Conservation (phyloP, 2,888 invertebrate genomes). For the Cataglyphis altisquamis region DNA sequence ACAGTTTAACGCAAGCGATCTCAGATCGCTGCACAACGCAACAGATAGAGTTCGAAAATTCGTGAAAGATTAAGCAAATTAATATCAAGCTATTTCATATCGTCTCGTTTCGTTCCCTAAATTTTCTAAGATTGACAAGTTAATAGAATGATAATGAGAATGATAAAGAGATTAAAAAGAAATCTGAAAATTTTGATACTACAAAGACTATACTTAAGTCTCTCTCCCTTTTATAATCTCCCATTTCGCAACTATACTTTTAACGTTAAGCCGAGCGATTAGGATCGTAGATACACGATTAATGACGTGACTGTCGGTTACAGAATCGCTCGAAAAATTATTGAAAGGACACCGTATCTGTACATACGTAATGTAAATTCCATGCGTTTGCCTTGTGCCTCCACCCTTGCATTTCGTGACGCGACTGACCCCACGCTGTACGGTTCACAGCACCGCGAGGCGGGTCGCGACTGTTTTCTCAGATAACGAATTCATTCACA, state of each 20-base stretch:
- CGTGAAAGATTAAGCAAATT: neutral
- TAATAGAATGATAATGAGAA: neutral
- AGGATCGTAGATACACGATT: neutral
- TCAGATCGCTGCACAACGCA: neutral
- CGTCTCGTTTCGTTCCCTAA: too few species aligned
- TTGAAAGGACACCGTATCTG: conserved; percentile 34
- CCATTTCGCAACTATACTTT: neutral
- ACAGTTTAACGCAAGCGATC: conserved; percentile 43
- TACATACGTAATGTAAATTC: conserved; percentile 45
- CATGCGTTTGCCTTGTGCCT: conserved; percentile 21
- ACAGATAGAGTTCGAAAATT: neutral
- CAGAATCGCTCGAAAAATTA: conserved; percentile 28
- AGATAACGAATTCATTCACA: conserved; percentile 84
- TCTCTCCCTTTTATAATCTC: neutral
- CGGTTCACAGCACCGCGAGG: conserved; percentile 73
- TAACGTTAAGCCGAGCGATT: neutral
- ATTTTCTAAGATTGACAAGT: neutral
- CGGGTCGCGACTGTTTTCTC: conserved; percentile 76
- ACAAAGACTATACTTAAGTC: neutral
- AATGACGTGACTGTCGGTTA: neutral
- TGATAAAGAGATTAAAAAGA: neutral
- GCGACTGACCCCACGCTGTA: conserved; percentile 64
- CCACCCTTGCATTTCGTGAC: conserved; percentile 58
- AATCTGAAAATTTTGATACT: neutral
- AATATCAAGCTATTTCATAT: neutral